Evolutionary conservation across 2,888 invertebrate species (phyloP).

Genomic region (Sisyra terminalis): DNA sequence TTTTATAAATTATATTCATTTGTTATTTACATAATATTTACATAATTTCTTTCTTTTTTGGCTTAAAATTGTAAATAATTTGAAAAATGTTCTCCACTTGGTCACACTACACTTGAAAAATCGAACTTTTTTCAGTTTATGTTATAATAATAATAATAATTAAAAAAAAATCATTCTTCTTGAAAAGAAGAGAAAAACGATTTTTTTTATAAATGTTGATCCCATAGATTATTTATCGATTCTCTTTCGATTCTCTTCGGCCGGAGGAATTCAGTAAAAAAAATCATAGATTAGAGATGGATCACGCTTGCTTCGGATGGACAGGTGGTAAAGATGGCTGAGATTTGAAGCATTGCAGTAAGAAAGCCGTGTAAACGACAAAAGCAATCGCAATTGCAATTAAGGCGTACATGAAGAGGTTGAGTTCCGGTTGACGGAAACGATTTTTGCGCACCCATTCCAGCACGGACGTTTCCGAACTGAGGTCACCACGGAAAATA

Average conservation of each 20-base stretch:
- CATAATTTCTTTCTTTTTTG: no score
- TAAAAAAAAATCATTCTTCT: no score
- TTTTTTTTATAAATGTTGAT: no score
- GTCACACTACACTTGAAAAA: no score
- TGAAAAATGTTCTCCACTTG: no score
- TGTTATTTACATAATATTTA: no score
- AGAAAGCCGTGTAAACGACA: slow-evolving; percentile 77
- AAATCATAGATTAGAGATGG: slow-evolving; percentile 9
- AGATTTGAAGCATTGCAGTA: slow-evolving; percentile 77
- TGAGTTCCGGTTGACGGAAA: slow-evolving; percentile 81
- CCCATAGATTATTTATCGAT: neutral
- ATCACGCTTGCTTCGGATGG: slow-evolving; percentile 52
- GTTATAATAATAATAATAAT: no score
- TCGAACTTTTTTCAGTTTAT: no score
- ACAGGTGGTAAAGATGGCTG: slow-evolving; percentile 41
- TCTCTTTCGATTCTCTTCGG: neutral
- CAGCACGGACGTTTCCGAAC: slow-evolving; percentile 70
- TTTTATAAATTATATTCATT: no score
- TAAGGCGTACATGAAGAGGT: slow-evolving; percentile 86
- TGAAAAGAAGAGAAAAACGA: no score
- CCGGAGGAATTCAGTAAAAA: no score
- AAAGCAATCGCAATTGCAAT: slow-evolving; percentile 75
- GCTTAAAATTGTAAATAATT: no score
- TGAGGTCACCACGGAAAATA: slow-evolving; percentile 62
- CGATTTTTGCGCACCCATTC: slow-evolving; percentile 89